Conservation (phyloP, 2,797 vertebrate genomes). For the Limnodromus scolopaceus region DNA sequence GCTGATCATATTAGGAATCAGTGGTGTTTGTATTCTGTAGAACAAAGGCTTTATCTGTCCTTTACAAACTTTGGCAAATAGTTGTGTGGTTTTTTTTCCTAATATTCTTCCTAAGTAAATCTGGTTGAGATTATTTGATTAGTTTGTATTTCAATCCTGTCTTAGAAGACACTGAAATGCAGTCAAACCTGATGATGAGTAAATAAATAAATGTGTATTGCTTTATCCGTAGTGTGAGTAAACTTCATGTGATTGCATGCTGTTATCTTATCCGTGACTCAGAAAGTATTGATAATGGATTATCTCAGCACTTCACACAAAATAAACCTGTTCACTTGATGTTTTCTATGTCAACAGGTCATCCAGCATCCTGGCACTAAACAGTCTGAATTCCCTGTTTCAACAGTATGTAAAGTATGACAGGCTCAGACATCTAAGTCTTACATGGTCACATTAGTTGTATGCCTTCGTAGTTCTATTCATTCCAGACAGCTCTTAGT, state of each 20-base stretch:
- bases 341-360: constrained; percentile 15
- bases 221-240: neutral
- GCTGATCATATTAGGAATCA: neutral
- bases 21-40: neutral
- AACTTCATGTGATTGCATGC: neutral
- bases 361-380: neutral
- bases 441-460: neutral
- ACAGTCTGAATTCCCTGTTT: neutral
- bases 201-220: neutral
- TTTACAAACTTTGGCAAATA: neutral
- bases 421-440: neutral
- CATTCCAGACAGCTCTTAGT: neutral
- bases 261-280: neutral
- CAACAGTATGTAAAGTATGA: neutral
- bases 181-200: neutral
- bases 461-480: neutral
- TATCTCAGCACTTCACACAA: neutral
- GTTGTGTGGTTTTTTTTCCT: no score
- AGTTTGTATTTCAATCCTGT: neutral
- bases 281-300: neutral
- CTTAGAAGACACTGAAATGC: neutral
- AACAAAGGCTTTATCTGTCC: neutral
- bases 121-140: neutral
- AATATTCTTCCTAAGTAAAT: neutral
- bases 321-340: neutral